These are phyloP conservation scores for Dastarcus helophoroides DNA, from an alignment of 2,888 invertebrate genomes.

Conservation along the genomic window DNA sequence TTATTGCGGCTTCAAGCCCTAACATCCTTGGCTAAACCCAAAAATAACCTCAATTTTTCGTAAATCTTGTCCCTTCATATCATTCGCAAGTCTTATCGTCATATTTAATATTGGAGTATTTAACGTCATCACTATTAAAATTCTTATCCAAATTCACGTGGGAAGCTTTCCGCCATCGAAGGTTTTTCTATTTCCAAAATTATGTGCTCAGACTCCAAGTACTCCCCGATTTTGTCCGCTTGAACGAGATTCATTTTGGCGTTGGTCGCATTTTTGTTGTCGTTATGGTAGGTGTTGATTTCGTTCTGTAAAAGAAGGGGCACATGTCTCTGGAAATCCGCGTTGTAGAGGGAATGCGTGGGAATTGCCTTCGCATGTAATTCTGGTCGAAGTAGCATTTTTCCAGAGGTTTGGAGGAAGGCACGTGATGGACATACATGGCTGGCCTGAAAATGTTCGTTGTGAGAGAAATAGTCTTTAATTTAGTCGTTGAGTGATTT, in stretches of 20 bases:
- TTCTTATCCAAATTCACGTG: conserved; percentile 13
- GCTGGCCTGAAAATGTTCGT: conserved; percentile 20
- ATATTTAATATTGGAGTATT: conserved; percentile 10
- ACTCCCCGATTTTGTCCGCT: conserved; percentile 14
- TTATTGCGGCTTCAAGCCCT: too few species aligned
- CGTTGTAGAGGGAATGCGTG: conserved; percentile 8
- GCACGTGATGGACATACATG: conserved; percentile 21
- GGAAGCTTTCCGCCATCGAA: conserved; percentile 9
- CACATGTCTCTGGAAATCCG: conserved; percentile 19
- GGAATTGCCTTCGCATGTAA: conserved; percentile 12
- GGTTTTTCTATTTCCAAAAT: conserved; percentile 24
- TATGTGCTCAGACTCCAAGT: conserved; percentile 14
- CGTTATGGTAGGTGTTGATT: conserved; percentile 12
- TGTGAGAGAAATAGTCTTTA: conserved; percentile 1
- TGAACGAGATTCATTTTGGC: conserved; percentile 23
- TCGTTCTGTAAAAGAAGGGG: conserved; percentile 23
- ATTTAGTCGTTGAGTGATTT: too few species aligned
- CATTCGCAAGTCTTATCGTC: conserved; percentile 7
- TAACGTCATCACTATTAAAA: conserved; percentile 9
- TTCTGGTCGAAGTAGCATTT: conserved; percentile 16
- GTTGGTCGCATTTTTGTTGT: conserved; percentile 24
- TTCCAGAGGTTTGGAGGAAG: conserved; percentile 14
- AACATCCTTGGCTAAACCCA: too few species aligned
- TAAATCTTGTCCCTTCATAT: too few species aligned
- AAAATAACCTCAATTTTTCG: too few species aligned